These are phyloP conservation scores for Thunnus maccoyii DNA, from an alignment of 2,113 vertebrate species.

Conservation along the genomic window DNA sequence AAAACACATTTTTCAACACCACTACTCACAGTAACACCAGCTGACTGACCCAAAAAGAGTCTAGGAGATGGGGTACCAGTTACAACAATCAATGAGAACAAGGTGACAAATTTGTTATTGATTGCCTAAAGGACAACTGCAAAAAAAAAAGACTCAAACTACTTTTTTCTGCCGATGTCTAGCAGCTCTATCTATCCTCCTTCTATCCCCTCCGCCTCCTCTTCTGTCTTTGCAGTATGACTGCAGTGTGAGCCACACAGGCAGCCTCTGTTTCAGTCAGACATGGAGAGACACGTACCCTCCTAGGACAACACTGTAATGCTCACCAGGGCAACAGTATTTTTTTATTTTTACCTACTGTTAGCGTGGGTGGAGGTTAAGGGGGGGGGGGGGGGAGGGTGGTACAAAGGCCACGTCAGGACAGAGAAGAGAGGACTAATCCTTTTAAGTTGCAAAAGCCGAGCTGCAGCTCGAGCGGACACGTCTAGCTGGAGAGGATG, in stretches of 20 bases:
- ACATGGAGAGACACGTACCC: conserved; percentile 20
- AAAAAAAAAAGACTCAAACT: not conserved
- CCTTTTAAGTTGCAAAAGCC: conserved; percentile 57
- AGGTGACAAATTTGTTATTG: no score
- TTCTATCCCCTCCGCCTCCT: not conserved
- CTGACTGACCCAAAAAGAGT: no score
- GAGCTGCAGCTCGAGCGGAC: conserved; percentile 36
- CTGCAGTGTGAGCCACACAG: conserved; percentile 72
- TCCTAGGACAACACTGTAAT: conserved; percentile 17
- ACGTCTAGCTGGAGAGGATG: conserved; percentile 56
- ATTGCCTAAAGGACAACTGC: no score
- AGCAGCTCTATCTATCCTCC: conserved; percentile 21
- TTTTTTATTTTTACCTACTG: conserved; percentile 47
- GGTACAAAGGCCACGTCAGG: conserved; percentile 21
- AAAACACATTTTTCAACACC: no score
- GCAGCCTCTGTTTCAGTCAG: conserved; percentile 47
- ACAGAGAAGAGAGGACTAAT: conserved; percentile 55
- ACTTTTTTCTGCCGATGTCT: conserved; percentile 8
- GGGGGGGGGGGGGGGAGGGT: not conserved
- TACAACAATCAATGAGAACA: no score
- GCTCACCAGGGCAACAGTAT: conserved; percentile 16
- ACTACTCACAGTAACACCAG: no score
- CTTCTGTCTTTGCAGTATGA: conserved; percentile 54
- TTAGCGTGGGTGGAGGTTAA: not conserved
- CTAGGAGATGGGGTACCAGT: no score